phyloP scores from a whole-genome alignment of 2,888 invertebrate genomes.

The Ommatoiulus sabulosus region DNA sequence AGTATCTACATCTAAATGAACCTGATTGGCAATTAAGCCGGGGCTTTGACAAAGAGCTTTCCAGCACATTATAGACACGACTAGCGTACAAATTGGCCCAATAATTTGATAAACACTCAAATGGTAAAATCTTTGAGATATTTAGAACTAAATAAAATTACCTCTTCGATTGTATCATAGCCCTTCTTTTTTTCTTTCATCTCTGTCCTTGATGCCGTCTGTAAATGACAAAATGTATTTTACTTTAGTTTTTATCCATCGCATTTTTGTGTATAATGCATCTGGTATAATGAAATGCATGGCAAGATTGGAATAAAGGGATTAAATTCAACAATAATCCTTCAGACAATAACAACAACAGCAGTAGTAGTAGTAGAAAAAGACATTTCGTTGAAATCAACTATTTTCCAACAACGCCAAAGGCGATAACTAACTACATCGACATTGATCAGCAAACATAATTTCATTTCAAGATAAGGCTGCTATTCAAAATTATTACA shows the following conservation, averaged over 20 bases:
- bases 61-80: neutral
- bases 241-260: neutral
- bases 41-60: neutral
- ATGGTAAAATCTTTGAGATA: neutral
- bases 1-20: too few species aligned
- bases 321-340: too few species aligned
- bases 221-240: slow-evolving; percentile 53
- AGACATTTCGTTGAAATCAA: too few species aligned
- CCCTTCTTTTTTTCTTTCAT: slow-evolving; percentile 58
- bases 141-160: slow-evolving; percentile 8
- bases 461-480: neutral
- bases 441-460: neutral
- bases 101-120: too few species aligned
- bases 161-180: slow-evolving; percentile 60
- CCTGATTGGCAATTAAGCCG: too few species aligned
- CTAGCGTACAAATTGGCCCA: neutral
- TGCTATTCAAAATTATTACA: neutral
- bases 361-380: too few species aligned
- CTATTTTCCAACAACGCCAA: too few species aligned
- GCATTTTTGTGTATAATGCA: too few species aligned
- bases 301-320: too few species aligned
- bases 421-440: too few species aligned
- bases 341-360: too few species aligned
- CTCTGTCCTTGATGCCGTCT: slow-evolving; percentile 56
- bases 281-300: too few species aligned